These are phyloP conservation scores for Limnodromus scolopaceus DNA, from an alignment of 2,797 vertebrate genomes.

Conservation along the genomic window DNA sequence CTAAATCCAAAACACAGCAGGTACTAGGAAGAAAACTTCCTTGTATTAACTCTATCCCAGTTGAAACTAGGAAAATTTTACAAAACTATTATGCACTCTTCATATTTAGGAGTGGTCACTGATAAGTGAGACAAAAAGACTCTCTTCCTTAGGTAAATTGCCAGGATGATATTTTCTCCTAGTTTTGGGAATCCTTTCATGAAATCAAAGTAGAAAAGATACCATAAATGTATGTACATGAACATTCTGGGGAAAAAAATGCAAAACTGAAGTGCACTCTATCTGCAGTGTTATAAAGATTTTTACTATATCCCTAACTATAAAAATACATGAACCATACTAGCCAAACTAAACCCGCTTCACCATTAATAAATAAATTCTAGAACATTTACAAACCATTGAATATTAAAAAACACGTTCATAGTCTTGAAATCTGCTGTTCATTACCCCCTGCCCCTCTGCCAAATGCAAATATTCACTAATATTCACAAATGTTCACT, in stretches of 20 bases:
- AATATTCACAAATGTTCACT: neutral
- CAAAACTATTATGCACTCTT: neutral
- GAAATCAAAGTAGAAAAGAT: neutral
- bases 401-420: neutral
- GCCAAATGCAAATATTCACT: conserved; percentile 8
- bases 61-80: neutral
- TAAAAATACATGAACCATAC: neutral
- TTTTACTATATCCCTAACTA: neutral
- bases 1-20: neutral
- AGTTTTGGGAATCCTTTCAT: neutral
- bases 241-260: neutral
- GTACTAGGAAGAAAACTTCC: neutral
- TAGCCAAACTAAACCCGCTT: neutral
- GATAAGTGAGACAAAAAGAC: neutral
- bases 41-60: neutral
- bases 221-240: neutral
- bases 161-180: neutral
- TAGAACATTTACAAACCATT: neutral
- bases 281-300: neutral
- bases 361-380: neutral
- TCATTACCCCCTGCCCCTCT: neutral
- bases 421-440: neutral
- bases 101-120: neutral
- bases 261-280: neutral
- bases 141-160: neutral